Conservation (phyloP, 2,888 invertebrate genomes). For the Opisthograptis luteolata region DNA sequence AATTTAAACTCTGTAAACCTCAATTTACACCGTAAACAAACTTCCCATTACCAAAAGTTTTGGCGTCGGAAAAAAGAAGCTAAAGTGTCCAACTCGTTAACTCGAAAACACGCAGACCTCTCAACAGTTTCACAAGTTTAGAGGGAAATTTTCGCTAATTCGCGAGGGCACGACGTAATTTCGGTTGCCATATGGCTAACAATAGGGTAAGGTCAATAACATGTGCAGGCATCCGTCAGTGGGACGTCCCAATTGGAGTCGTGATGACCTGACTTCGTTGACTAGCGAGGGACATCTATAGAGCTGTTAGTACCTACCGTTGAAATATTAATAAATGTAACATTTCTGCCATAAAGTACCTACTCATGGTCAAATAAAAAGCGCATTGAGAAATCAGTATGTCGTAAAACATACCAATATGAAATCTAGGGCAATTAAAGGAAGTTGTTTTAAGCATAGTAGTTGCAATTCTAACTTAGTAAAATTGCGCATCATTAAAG, state of each 20-base stretch:
- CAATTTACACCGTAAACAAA: constrained; percentile 25
- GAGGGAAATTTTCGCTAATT: constrained; percentile 60
- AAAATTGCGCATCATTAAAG: no score
- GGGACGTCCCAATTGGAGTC: constrained; percentile 70
- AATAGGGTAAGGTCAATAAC: constrained; percentile 81
- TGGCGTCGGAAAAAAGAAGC: constrained; percentile 31
- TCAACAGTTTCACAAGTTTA: constrained; percentile 40
- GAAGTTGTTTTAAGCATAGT: no score
- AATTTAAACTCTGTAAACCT: constrained; percentile 3
- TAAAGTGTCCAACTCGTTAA: constrained; percentile 41
- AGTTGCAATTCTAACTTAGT: no score
- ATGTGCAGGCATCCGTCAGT: constrained; percentile 72
- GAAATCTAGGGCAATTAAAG: no score
- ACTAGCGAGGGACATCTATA: constrained; percentile 44
- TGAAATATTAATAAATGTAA: no score
- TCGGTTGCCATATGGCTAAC: constrained; percentile 75
- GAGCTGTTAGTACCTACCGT: constrained; percentile 54
- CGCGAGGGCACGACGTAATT: constrained; percentile 59
- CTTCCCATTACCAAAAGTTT: constrained; percentile 18
- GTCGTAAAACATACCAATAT: no score
- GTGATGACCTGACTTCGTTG: constrained; percentile 62
- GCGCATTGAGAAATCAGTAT: no score
- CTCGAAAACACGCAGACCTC: constrained; percentile 43
- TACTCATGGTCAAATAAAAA: no score
- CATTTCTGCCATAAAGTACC: no score